A percentile compares a stretch with the other conserved stretches of the same genome.
Conservation (phyloP, 2,113 vertebrate species). For the Noctilio leporinus region DNA sequence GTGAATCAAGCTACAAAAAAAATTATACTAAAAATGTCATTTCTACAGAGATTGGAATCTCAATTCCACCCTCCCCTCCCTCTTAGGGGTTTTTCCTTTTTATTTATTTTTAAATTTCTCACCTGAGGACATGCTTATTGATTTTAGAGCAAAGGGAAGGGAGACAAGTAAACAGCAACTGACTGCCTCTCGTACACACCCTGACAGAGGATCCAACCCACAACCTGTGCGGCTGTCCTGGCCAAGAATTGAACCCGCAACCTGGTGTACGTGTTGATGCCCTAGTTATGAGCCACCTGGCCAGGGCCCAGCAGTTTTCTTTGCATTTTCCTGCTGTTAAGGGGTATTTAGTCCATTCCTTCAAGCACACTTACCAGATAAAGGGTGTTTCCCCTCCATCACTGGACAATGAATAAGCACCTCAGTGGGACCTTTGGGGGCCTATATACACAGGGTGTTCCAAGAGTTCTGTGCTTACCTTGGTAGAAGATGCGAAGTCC, state of each 20-base stretch:
- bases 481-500: constrained; percentile 89
- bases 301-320: not conserved
- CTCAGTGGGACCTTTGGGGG: not conserved
- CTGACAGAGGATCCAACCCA: too few relatives aligned
- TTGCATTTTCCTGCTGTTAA: not conserved
- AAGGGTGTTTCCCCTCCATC: not conserved
- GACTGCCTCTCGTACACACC: too few relatives aligned
- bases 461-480: constrained; percentile 75
- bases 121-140: too few relatives aligned
- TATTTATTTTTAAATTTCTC: not conserved
- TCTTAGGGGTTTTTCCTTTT: not conserved
- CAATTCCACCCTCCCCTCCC: not conserved
- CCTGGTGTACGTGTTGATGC: too few relatives aligned
- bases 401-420: not conserved
- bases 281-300: too few relatives aligned
- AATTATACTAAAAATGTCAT: not conserved
- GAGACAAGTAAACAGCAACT: too few relatives aligned
- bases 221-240: too few relatives aligned
- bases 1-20: not conserved
- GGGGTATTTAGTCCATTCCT: not conserved
- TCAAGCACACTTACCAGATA: not conserved
- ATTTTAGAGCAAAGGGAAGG: too few relatives aligned
- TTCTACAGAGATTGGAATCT: not conserved
- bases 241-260: too few relatives aligned
- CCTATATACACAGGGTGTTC: rapidly evolving